A percentile compares a stretch with the other conserved stretches of the same genome.
Conservation (phyloP, 2,888 invertebrate species). For the Apodemia duryi region DNA sequence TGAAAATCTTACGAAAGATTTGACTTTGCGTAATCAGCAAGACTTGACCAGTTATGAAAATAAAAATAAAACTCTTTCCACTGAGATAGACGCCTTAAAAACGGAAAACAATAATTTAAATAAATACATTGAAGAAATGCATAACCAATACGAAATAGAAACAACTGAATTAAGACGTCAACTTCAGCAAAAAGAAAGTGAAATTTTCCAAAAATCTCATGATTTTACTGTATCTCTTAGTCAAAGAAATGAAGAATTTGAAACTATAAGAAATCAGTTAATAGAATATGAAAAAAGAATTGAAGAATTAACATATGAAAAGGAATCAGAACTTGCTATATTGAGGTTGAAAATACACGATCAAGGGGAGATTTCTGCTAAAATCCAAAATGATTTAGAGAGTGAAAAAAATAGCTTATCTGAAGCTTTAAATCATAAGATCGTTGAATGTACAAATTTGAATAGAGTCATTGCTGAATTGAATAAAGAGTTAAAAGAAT, state of each 20-base stretch:
- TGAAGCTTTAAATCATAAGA: conserved; percentile 61
- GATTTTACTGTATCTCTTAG: conserved; percentile 52
- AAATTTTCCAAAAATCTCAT: conserved; percentile 62
- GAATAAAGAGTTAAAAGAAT: conserved; percentile 71
- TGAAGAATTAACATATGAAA: conserved; percentile 72
- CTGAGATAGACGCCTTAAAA: conserved; percentile 45
- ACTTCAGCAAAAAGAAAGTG: conserved; percentile 56
- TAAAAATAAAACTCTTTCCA: conserved; percentile 42
- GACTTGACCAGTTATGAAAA: conserved; percentile 42
- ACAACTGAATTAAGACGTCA: conserved; percentile 49
- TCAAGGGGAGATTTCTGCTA: conserved; percentile 51
- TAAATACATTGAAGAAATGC: conserved; percentile 44
- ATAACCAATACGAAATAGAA: conserved; percentile 39
- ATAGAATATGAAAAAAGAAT: conserved; percentile 63
- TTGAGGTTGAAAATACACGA: conserved; percentile 76
- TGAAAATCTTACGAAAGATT: conserved; percentile 56
- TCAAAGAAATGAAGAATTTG: conserved; percentile 65
- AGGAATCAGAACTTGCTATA: conserved; percentile 75
- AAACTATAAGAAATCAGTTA: conserved; percentile 58
- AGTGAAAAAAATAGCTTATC: conserved; percentile 48
- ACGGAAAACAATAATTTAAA: conserved; percentile 46
- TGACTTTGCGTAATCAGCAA: conserved; percentile 43
- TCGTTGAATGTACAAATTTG: conserved; percentile 67
- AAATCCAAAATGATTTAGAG: conserved; percentile 44
- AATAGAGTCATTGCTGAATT: conserved; percentile 76